Base-by-base conservation (phyloP, 2,113 vertebrate species). In the Sakesphorus luctuosus region DNA sequence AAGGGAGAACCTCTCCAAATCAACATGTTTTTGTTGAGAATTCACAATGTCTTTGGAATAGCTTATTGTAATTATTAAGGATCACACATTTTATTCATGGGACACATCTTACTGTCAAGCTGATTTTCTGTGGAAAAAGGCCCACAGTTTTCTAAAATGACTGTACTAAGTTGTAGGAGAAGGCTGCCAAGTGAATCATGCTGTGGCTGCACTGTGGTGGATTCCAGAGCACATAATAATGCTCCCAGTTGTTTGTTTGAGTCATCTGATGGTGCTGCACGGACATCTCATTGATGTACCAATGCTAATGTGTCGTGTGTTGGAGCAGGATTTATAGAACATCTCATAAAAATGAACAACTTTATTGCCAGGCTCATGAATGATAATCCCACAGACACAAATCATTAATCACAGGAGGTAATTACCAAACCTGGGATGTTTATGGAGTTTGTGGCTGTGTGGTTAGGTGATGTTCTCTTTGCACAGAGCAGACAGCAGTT, bases 211-310 rank as follows among this genome's bases (percentile, higher is more conserved):
- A 3, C 72, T 79, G 55, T 46, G 63, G 49, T 40, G 13, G 77
- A 95, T 90, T 95, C 84, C 83, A 94, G 58, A 94, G 58, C 50
- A 77, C 18, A 44, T n/a, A 67, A 89, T 74, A 89, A 96, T 23
- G 62, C 52, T 91, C 77, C 50, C 66, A 93, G 84, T 95, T 96
- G 84, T 95, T 96, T 95, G 59, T 73, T 92, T 58, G 85, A 87
- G 73, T 90, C 77, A 73, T 93, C 95, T 91, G 40, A 33, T 31
- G 84, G 88, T 84, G 62, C 52, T 65, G 44, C 53, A 71, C 0
- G 66, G 91, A 79, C 91, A 78, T 94, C 97, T 81, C 96, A 66
- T 58, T 97, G 95, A 96, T 91, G 65, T 28, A 86, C 84, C 91
- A 94, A 78, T 59, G 68, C 68, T 91, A 97, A 97, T 85, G 89